These are phyloP conservation scores for Apomyelois bistriatella DNA, from an alignment of 2,888 invertebrate species.

Conservation along the genomic window DNA sequence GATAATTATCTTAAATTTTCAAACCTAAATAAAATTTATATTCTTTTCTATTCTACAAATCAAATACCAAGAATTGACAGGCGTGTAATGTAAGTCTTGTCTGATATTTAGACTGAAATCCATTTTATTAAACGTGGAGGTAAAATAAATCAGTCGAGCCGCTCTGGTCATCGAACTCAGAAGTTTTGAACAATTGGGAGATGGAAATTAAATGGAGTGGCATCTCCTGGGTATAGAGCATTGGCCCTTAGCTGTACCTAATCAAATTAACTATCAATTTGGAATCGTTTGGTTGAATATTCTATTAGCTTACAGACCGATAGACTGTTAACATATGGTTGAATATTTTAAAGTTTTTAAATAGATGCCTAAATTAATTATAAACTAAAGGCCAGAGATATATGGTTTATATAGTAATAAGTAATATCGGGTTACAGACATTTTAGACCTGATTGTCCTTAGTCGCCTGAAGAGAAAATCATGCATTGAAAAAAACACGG, in stretches of 20 bases:
- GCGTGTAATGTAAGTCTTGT: conserved; percentile 32
- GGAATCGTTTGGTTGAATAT: neutral
- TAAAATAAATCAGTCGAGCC: conserved; percentile 70
- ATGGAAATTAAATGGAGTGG: conserved; percentile 76
- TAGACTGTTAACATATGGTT: neutral
- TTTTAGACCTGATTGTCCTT: too few species aligned
- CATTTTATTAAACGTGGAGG: conserved; percentile 58
- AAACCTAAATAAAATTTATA: too few species aligned
- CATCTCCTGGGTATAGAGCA: conserved; percentile 18
- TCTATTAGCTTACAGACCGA: neutral
- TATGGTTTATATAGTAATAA: too few species aligned
- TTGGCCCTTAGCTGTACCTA: conserved; percentile 1
- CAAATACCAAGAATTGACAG: conserved; percentile 16
- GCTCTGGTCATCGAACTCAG: conserved; percentile 64
- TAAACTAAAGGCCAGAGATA: too few species aligned
- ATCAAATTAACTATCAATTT: conserved; percentile 13
- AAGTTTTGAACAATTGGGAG: conserved; percentile 66
- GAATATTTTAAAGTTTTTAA: neutral
- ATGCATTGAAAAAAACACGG: too few species aligned
- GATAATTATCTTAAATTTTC: too few species aligned
- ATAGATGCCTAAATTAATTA: too few species aligned
- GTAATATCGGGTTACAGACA: too few species aligned
- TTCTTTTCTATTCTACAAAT: neutral
- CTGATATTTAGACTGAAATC: conserved; percentile 58
- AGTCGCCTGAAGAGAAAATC: too few species aligned